Evolutionary conservation across 92 coral and sea anemone species (phyloP).

Genomic region (Umimayanthus kanabou): DNA sequence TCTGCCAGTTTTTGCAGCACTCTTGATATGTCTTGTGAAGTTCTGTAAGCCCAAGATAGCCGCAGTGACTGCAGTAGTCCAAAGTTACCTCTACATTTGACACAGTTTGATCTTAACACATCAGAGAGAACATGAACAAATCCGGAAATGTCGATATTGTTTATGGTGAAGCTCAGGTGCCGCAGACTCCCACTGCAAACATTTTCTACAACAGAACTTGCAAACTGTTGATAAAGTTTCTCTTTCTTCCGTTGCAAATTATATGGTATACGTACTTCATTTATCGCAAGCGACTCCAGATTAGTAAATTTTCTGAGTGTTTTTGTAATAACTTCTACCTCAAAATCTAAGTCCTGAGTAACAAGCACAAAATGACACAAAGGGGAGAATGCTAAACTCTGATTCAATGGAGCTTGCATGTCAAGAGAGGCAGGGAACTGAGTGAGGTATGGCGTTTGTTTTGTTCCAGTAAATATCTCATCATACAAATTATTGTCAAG

Average conservation of each 20-base stretch:
- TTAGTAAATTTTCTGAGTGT: neutral
- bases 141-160: neutral
- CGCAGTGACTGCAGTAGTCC: slow-evolving; percentile 20
- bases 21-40: neutral
- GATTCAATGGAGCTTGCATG: neutral
- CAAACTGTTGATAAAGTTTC: neutral
- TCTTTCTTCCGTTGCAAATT: neutral
- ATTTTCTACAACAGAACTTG: neutral
- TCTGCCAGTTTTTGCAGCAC: slow-evolving; percentile 3
- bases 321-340: neutral
- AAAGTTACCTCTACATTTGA: neutral
- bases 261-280: neutral
- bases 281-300: slow-evolving; percentile 6
- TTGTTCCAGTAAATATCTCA: neutral
- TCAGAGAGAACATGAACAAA: neutral
- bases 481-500: neutral
- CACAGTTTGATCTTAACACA: slow-evolving; percentile 22
- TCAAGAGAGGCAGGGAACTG: neutral
- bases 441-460: neutral
- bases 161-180: neutral
- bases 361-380: slow-evolving; percentile 25
- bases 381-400: neutral
- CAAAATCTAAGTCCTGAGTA: neutral
- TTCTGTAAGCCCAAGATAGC: neutral
- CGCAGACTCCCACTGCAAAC: slow-evolving; percentile 11